These are phyloP conservation scores for Tiliacea citrago DNA, from an alignment of 2,888 invertebrate genomes.

Conservation along the genomic window DNA sequence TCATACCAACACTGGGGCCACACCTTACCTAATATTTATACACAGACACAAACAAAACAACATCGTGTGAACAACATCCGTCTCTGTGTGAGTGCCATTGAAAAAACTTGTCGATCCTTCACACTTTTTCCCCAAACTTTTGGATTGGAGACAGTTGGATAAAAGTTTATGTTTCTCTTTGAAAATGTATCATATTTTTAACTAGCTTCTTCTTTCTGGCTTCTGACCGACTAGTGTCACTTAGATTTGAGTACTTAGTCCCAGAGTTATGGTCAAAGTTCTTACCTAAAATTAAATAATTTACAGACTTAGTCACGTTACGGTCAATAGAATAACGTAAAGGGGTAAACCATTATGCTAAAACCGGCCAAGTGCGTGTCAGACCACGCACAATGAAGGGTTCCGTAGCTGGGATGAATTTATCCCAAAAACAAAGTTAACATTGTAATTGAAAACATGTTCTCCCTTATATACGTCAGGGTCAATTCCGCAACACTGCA, in stretches of 20 bases:
- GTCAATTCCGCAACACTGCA: too few species aligned
- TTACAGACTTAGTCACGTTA: too few species aligned
- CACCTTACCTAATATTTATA: slow-evolving; percentile 71
- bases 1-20: slow-evolving; percentile 11
- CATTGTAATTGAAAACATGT: too few species aligned
- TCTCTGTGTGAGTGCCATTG: slow-evolving; percentile 67
- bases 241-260: not conserved
- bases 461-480: too few species aligned
- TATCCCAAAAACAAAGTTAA: too few species aligned
- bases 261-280: too few species aligned
- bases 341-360: too few species aligned
- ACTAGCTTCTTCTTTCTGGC: not conserved
- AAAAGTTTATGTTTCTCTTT: slow-evolving; percentile 39
- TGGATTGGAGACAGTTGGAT: slow-evolving; percentile 54
- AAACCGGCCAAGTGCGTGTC: too few species aligned
- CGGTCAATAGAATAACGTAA: too few species aligned
- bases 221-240: not conserved
- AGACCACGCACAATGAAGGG: too few species aligned
- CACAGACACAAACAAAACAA: slow-evolving; percentile 64
- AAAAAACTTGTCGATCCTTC: slow-evolving; percentile 67
- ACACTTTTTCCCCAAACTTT: slow-evolving; percentile 72
- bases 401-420: too few species aligned
- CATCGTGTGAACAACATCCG: slow-evolving; percentile 51
- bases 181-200: slow-evolving; percentile 31
- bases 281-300: not conserved